phyloP scores from a whole-genome alignment of 2,888 invertebrate species.

The Lithophane semibrunnea region DNA sequence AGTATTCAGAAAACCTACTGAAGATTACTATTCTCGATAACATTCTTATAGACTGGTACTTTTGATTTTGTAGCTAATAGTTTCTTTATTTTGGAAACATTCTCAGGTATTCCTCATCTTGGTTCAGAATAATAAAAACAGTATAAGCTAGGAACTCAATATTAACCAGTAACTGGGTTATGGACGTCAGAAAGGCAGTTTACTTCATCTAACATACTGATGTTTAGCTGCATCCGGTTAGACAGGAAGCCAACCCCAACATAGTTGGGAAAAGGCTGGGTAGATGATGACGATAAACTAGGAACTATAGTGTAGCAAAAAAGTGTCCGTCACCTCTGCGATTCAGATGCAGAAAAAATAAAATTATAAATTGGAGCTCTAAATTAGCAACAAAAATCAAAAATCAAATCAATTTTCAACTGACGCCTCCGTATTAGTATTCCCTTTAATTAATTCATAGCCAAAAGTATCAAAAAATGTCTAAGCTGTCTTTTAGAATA shows the following conservation, averaged over 20 bases:
- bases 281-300: neutral
- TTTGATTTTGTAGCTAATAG: neutral
- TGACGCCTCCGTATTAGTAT: slow-evolving; percentile 36
- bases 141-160: neutral
- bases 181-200: neutral
- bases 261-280: neutral
- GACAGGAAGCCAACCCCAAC: neutral
- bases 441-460: slow-evolving; percentile 46
- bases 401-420: no score
- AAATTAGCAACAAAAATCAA: neutral
- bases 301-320: neutral
- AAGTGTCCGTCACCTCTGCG: neutral
- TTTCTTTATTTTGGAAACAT: neutral
- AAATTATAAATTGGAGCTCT: neutral
- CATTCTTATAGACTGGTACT: slow-evolving; percentile 11
- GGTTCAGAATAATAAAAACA: neutral
- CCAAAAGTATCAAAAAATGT: slow-evolving; percentile 49
- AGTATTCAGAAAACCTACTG: slow-evolving; percentile 21
- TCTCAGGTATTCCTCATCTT: neutral
- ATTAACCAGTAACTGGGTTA: neutral
- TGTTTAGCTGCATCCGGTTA: neutral
- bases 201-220: neutral
- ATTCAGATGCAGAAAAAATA: neutral
- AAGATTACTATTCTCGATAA: slow-evolving; percentile 23
- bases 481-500: slow-evolving; percentile 53